Evolutionary conservation across 2,888 invertebrate genomes (phyloP).

Genomic region (Pristionchus arcanus): DNA sequence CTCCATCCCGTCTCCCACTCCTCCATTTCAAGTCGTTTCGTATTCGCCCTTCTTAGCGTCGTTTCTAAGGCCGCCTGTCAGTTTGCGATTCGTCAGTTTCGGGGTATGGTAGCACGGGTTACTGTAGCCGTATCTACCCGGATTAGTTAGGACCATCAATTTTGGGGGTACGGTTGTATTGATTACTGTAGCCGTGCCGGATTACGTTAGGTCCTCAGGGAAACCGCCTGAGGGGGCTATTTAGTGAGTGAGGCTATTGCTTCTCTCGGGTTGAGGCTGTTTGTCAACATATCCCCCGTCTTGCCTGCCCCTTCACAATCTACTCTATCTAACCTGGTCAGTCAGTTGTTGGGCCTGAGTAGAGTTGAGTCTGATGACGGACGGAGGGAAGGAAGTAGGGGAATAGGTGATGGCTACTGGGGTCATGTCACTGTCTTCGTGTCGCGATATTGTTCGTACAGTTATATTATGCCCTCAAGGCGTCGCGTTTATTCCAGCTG

Average conservation of each 20-base stretch:
- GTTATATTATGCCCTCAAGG: too few species aligned
- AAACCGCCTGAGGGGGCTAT: constrained; percentile 37
- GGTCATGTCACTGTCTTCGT: constrained; percentile 6
- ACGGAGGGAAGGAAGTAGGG: not conserved
- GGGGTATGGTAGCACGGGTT: not conserved
- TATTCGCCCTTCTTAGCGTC: not conserved
- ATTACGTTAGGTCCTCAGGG: not conserved
- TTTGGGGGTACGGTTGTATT: not conserved
- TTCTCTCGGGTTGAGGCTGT: not conserved
- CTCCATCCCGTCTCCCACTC: not conserved
- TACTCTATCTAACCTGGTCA: constrained; percentile 49
- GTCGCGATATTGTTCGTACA: not conserved
- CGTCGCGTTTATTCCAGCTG: not conserved
- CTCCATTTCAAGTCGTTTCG: constrained; percentile 37
- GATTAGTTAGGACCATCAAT: too few species aligned
- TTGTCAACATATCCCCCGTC: constrained; percentile 43
- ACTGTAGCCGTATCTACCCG: not conserved
- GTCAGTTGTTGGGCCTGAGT: constrained; percentile 26
- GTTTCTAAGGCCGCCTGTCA: not conserved
- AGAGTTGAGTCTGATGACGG: not conserved
- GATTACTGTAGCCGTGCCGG: not conserved
- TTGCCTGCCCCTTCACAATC: not conserved
- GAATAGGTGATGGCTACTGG: not conserved
- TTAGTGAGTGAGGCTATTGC: constrained; percentile 2
- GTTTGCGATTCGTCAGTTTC: not conserved